A percentile compares a stretch with the other conserved stretches of the same genome.
Conservation (phyloP, 2,113 vertebrate species). For the Argyrosomus japonicus region DNA sequence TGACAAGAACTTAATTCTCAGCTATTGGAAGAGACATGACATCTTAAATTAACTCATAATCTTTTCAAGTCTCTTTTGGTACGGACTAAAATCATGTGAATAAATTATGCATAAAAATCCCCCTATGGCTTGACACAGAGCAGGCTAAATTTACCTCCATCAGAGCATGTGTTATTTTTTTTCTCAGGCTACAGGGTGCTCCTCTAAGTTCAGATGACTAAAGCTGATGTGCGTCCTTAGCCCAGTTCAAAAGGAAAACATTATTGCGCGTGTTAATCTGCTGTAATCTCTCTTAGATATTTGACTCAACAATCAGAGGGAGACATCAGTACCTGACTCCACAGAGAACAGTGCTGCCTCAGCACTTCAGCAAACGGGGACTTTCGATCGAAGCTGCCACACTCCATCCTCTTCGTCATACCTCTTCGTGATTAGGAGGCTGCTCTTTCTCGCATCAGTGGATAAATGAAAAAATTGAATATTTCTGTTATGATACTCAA, state of each 20-base stretch:
- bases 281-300: slow-evolving; percentile 56
- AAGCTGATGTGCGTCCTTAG: slow-evolving; percentile 25
- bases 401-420: slow-evolving; percentile 51
- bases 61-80: slow-evolving; percentile 26
- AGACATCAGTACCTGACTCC: slow-evolving; percentile 51
- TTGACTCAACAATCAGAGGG: slow-evolving; percentile 41
- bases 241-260: slow-evolving; percentile 38
- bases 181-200: background rate
- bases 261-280: slow-evolving; percentile 48
- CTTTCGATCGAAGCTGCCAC: slow-evolving; percentile 59
- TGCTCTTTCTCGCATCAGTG: slow-evolving; percentile 20
- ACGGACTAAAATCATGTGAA: slow-evolving; percentile 28
- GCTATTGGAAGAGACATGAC: background rate
- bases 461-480: slow-evolving; percentile 46
- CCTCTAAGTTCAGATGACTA: slow-evolving; percentile 24
- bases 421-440: slow-evolving; percentile 36
- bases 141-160: slow-evolving; percentile 33
- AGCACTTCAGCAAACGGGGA: slow-evolving; percentile 52
- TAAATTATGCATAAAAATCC: slow-evolving; percentile 36
- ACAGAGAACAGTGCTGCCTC: slow-evolving; percentile 55
- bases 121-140: slow-evolving; percentile 25
- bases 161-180: background rate
- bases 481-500: slow-evolving; percentile 46
- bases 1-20: background rate
- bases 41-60: slow-evolving; percentile 9